These are phyloP conservation scores for Hyposoter dolosus DNA, from an alignment of 2,888 invertebrate genomes.

Conservation along the genomic window DNA sequence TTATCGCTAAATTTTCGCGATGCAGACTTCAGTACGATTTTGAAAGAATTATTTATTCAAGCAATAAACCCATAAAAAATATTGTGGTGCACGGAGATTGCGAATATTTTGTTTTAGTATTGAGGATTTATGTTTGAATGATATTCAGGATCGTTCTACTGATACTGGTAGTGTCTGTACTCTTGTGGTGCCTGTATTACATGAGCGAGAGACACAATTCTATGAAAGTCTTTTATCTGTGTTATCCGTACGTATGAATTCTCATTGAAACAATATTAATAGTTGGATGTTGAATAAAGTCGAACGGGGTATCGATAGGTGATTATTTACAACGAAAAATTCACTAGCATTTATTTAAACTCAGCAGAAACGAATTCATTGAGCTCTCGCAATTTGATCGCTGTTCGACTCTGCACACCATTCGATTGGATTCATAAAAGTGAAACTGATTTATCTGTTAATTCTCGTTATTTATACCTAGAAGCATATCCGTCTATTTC, in stretches of 20 bases:
- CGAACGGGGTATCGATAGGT: neutral
- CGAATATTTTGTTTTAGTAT: constrained; percentile 72
- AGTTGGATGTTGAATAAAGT: constrained; percentile 2
- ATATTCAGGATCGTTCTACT: constrained; percentile 88
- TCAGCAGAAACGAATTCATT: constrained; percentile 8
- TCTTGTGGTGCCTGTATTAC: constrained; percentile 90
- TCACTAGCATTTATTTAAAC: neutral
- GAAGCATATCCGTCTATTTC: constrained; percentile 91
- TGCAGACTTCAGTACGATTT: neutral
- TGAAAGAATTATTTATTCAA: neutral
- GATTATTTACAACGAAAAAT: neutral
- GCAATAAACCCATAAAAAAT: constrained; percentile 12
- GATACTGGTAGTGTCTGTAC: constrained; percentile 87
- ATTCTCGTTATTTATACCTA: constrained; percentile 71
- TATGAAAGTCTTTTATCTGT: constrained; percentile 93
- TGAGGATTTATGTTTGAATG: constrained; percentile 74
- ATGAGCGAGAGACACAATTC: constrained; percentile 91
- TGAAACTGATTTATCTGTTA: constrained; percentile 34
- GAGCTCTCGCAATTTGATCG: neutral
- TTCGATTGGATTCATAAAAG: neutral
- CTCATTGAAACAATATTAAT: neutral
- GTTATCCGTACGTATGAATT: constrained; percentile 93
- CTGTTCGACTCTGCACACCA: neutral
- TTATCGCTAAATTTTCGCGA: neutral
- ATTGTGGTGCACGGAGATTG: constrained; percentile 27